Evolutionary conservation across 2,888 invertebrate species (phyloP), one percentile per base, ranked within the genome.

Genomic region (Thumatha senex): DNA sequence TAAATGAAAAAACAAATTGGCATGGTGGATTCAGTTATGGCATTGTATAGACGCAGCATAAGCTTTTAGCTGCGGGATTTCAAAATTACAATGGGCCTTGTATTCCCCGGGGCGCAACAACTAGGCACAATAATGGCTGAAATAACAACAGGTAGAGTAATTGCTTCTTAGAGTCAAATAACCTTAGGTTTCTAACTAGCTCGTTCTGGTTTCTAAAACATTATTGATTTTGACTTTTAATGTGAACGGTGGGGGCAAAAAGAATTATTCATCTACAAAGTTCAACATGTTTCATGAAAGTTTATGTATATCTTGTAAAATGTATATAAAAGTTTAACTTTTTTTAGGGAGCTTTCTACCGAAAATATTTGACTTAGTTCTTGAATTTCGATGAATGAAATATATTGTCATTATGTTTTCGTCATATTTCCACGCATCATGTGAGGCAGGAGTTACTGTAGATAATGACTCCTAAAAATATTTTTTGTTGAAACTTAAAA

Each of bases 101-200:
- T 43, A 39, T 48, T 45, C 40, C 40, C 44, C 13, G 12, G 30
- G 42, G 42, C 38, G 53, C 63, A 59, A 62, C 62, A 62, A 56
- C 63, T 63, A 41, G 29, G 7, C 14, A n/a, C 18, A 9, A 46
- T 12, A 18, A 12, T 5, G 3, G 7, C 13, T 15, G 4, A 18
- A 31, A 38, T 36, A 36, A 45, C 11, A 40, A 45, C 36, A 50
- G 18, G 18, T 24, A 24, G 18, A 24, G 18, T 24, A 24, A 24
- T 24, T 24, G 18, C 18, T 13, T 46, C 34, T 34, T 38, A 24
- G 13, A 41, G 33, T 39, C 14, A 7, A 12, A 34, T 36, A 40
- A 29, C 15, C 7, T 33, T 14, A 24, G 0, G 13, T 18, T 40
- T 18, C 30, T 9, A 24, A 11, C 34, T 35, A 13, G 9, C n/a